Conservation (phyloP, 2,113 vertebrate genomes). For the Nannobrachium achirus region DNA sequence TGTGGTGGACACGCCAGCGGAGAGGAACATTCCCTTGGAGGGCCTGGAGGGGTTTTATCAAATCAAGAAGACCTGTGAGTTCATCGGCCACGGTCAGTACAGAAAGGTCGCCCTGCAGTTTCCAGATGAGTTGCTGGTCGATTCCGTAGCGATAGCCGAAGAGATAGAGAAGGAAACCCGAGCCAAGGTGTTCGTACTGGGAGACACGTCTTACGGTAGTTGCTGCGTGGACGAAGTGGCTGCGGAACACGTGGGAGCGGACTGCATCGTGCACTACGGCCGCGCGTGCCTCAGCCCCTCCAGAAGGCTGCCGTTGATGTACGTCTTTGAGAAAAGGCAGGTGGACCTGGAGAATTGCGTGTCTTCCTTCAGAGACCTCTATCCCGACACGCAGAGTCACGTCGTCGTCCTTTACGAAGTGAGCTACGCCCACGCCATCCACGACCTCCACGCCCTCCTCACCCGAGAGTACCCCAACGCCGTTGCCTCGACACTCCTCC, state of each 20-base stretch:
- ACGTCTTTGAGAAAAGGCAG: constrained; percentile 84
- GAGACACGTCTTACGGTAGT: constrained; percentile 95
- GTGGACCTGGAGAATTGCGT: constrained; percentile 80
- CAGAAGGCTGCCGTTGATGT: constrained; percentile 82
- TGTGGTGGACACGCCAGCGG: constrained; percentile 37
- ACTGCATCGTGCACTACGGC: constrained; percentile 91
- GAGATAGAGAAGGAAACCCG: constrained; percentile 78
- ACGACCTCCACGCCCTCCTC: constrained; percentile 71
- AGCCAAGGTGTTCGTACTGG: constrained; percentile 85
- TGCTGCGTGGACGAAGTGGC: constrained; percentile 96
- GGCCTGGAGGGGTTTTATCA: constrained; percentile 68
- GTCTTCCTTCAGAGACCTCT: constrained; percentile 81
- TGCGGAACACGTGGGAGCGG: constrained; percentile 86
- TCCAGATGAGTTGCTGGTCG: constrained; percentile 87
- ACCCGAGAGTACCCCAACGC: constrained; percentile 80
- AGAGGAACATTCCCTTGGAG: constrained; percentile 18
- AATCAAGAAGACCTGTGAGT: constrained; percentile 71
- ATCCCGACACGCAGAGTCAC: constrained; percentile 75
- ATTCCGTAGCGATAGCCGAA: constrained; percentile 79
- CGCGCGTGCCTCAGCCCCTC: constrained; percentile 89
- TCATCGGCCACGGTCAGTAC: constrained; percentile 66
- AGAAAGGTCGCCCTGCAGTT: constrained; percentile 91
- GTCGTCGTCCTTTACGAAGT: constrained; percentile 88
- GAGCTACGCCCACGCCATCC: constrained; percentile 73
- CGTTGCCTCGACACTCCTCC: constrained; percentile 76